Evolutionary conservation across 2,797 vertebrate genomes (phyloP), one percentile per base, ranked within the genome.

Genomic region (Scleropages formosus): DNA sequence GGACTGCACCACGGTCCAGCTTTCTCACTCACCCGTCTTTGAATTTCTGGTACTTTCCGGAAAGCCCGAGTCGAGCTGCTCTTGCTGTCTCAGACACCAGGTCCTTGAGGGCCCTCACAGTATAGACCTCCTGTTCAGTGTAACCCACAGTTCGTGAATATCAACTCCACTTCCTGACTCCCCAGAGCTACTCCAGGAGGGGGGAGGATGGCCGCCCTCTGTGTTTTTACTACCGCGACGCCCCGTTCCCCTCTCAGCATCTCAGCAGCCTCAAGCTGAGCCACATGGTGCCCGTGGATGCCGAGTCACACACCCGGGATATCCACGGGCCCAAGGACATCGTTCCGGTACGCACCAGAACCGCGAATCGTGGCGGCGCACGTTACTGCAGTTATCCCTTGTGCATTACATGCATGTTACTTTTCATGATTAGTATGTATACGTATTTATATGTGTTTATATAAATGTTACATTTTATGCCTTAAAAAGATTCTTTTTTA

Each of bases 151-250:
- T n/a, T n/a, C n/a, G n/a, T n/a, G n/a, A n/a, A n/a, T n/a, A n/a
- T n/a, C n/a, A 4, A 9, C 61, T 27, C 18, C 24, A 39, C 59
- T 22, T 51, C 6, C 27, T 51, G 1, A 26, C 18, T 64, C 61
- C 63, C 20, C 63, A 88, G 87, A 82, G 78, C 78, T 88, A 74
- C 49, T 77, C 64, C 70, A 80, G 84, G 6, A 67, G 76, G 62
- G 70, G 63, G 0, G 16, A 20, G 0, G 64, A 79, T 0, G 80
- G 81, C 4, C 63, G 75, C 62, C 76, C 76, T 8, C 77, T 83
- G 27, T 0, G 76, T 20, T 84, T 81, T 73, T 53, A 47, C 1
- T 75, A 60, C 59, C 72, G 64, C 70, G 79, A 83, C 6, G 73
- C 79, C 4, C n/a, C 49, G 8, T 79, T 73, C 80, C 77, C 78